A percentile compares a stretch with the other conserved stretches of the same genome.
Conservation (phyloP, 2,797 vertebrate genomes). For the Hephaestus fuliginosus region DNA sequence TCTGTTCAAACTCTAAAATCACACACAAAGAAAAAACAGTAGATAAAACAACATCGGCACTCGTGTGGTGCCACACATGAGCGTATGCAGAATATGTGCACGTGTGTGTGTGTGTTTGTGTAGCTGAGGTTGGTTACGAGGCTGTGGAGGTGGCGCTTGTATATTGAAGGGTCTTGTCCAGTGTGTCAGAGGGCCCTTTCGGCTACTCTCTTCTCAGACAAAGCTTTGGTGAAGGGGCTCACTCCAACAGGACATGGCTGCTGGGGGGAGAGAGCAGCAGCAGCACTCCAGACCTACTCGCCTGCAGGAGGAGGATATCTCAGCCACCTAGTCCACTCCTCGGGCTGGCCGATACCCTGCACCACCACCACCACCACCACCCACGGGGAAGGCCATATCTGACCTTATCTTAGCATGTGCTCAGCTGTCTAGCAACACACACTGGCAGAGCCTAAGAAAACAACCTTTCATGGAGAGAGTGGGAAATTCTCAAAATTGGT, state of each 20-base stretch:
- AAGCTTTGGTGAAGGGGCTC: conserved; percentile 85
- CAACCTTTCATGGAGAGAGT: conserved; percentile 51
- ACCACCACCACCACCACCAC: conserved; percentile 57
- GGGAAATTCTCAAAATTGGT: conserved; percentile 57
- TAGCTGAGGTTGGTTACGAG: conserved; percentile 58
- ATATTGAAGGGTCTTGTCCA: conserved; percentile 85
- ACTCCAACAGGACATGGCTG: conserved; percentile 85
- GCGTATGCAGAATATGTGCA: conserved; percentile 64
- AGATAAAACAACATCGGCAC: conserved; percentile 84
- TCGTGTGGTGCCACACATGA: conserved; percentile 77
- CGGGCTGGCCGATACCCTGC: conserved; percentile 74
- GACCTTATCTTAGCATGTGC: conserved; percentile 77
- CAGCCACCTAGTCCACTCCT: conserved; percentile 79
- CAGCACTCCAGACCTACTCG: conserved; percentile 78
- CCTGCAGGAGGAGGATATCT: conserved; percentile 83
- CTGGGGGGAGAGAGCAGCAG: conserved; percentile 75
- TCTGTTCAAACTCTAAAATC: conserved; percentile 81
- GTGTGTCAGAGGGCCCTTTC: conserved; percentile 86
- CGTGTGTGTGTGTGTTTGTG: conserved; percentile 49
- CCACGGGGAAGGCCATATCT: conserved; percentile 77
- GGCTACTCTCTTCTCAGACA: conserved; percentile 85
- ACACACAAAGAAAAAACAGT: conserved; percentile 66
- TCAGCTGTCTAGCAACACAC: conserved; percentile 69
- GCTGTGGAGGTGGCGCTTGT: conserved; percentile 77
- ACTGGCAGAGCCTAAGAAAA: conserved; percentile 44